Evolutionary conservation across 2,888 invertebrate species (phyloP).

Genomic region (Quadroppia sp.): DNA sequence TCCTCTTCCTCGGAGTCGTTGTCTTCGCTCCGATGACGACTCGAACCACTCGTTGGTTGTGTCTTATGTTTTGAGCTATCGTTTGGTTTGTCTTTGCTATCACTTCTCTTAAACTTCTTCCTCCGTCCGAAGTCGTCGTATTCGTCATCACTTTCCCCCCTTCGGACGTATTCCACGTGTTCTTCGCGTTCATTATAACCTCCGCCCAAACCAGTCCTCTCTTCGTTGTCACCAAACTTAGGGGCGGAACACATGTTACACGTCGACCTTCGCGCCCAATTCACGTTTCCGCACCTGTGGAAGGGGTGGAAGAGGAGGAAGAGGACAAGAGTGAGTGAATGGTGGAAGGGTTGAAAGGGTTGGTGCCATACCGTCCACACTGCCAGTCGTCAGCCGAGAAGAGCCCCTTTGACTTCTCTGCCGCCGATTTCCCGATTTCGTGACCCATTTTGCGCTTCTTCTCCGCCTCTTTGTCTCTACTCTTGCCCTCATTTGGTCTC

Average conservation of each 20-base stretch:
- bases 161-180: conserved; percentile 87
- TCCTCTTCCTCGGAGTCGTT: conserved; percentile 57
- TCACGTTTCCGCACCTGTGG: conserved; percentile 91
- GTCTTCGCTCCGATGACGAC: conserved; percentile 57
- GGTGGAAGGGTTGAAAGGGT: no score
- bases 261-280: conserved; percentile 91
- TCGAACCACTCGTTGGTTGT: not conserved
- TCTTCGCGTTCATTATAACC: conserved; percentile 84
- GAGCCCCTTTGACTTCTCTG: conserved; percentile 94
- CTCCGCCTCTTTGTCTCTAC: not conserved
- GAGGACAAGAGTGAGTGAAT: not conserved
- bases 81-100: not conserved
- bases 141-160: conserved; percentile 83
- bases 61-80: conserved; percentile 43
- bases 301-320: not conserved
- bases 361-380: conserved; percentile 70
- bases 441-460: conserved; percentile 62
- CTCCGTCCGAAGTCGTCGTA: conserved; percentile 75
- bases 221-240: conserved; percentile 88
- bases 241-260: conserved; percentile 99
- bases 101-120: conserved; percentile 37
- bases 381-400: conserved; percentile 99
- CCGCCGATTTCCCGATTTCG: conserved; percentile 96
- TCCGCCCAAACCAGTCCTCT: conserved; percentile 61
- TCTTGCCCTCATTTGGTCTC: conserved; percentile 45